Evolutionary conservation across 2,888 invertebrate genomes (phyloP).

Genomic region (Heteromyza rotundicornis): DNA sequence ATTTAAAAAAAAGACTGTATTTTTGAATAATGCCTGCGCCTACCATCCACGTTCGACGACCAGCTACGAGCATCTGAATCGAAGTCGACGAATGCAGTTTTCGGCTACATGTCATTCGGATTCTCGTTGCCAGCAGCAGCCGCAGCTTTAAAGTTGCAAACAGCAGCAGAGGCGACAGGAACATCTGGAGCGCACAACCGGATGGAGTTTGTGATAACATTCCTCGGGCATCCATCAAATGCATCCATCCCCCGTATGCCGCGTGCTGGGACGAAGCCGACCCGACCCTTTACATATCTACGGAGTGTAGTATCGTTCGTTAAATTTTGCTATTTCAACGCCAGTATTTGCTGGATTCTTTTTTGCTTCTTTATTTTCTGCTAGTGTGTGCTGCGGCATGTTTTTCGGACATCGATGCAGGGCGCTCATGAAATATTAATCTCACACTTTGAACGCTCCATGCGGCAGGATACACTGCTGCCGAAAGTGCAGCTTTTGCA

Average conservation of each 20-base stretch:
- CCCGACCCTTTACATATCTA: too few relatives aligned
- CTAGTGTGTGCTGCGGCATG: background rate
- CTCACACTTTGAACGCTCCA: background rate
- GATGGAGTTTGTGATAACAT: background rate
- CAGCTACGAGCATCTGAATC: constrained; percentile 30
- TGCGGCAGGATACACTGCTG: too few relatives aligned
- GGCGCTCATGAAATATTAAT: constrained; percentile 18
- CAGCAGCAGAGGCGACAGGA: constrained; percentile 6
- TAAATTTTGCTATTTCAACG: too few relatives aligned
- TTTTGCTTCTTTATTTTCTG: too few relatives aligned
- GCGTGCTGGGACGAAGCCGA: too few relatives aligned
- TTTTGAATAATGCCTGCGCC: too few relatives aligned
- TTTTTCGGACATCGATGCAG: background rate
- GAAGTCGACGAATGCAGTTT: constrained; percentile 10
- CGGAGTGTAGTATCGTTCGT: too few relatives aligned
- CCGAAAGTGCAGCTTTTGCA: too few relatives aligned
- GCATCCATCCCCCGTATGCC: constrained; percentile 33
- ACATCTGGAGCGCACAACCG: constrained; percentile 22
- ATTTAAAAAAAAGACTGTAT: too few relatives aligned
- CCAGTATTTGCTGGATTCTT: too few relatives aligned
- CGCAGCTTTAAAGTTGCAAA: background rate
- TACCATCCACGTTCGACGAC: constrained; percentile 28
- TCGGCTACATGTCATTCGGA: constrained; percentile 7
- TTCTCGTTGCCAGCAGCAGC: constrained; percentile 11
- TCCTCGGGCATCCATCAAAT: constrained; percentile 32